Evolutionary conservation across 2,888 invertebrate genomes (phyloP).

Genomic region (Drosophila cognata): DNA sequence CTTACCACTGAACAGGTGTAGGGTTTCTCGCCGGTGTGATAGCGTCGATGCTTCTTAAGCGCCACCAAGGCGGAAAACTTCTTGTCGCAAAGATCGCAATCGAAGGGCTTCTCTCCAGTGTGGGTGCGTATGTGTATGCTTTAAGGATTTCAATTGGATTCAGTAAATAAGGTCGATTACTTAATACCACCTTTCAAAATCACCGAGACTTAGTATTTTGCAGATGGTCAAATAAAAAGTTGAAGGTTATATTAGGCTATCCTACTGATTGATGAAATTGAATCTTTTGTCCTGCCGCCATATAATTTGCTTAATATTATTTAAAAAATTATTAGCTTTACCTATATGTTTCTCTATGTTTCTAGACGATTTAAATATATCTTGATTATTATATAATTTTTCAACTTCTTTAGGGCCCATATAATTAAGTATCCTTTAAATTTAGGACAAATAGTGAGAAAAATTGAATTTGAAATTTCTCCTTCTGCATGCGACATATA

Average conservation of each 20-base stretch:
- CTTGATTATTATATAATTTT: neutral
- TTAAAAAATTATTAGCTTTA: neutral
- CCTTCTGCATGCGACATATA: neutral
- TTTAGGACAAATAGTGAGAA: neutral
- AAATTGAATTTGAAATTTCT: neutral
- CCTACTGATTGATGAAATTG: neutral
- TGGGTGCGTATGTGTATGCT: conserved; percentile 89
- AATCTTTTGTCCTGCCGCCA: neutral
- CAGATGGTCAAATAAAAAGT: neutral
- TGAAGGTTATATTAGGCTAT: neutral
- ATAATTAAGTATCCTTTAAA: neutral
- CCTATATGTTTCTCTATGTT: neutral
- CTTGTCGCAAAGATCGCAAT: conserved; percentile 90
- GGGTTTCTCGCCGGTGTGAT: conserved; percentile 88
- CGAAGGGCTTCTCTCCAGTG: conserved; percentile 88
- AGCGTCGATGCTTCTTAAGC: conserved; percentile 90
- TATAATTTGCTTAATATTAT: neutral
- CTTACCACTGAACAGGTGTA: conserved; percentile 88
- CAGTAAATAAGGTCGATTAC: neutral
- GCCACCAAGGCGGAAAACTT: conserved; percentile 91
- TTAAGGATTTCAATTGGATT: conserved; percentile 15
- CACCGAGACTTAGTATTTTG: neutral
- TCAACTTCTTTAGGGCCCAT: neutral
- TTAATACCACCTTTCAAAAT: neutral
- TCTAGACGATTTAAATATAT: neutral